Percentiles rank a stretch among this genome's conserved stretches.
phyloP scores from a whole-genome alignment of 1,140 invertebrate genomes.

The Trachymyrmex septentrionalis region DNA sequence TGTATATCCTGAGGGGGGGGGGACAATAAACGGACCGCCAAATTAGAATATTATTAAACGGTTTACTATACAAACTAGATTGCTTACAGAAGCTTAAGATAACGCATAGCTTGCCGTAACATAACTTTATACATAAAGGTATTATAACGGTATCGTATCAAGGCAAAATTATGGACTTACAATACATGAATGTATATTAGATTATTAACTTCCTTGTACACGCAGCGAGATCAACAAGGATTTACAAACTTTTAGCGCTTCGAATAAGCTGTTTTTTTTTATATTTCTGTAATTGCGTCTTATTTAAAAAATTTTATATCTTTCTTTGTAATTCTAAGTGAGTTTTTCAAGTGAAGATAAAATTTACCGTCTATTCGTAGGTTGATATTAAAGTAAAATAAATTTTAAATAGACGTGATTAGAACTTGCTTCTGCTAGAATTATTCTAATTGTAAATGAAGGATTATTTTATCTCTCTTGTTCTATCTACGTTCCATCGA shows the following conservation, averaged over 20 bases:
- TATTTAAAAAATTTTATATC: neutral
- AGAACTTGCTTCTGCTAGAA: neutral
- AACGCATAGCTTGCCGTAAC: conserved; percentile 11
- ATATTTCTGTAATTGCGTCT: neutral
- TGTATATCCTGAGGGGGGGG: too few relatives aligned
- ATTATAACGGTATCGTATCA: neutral
- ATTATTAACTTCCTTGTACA: conserved; percentile 17
- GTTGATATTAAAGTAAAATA: conserved; percentile 18
- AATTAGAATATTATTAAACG: conserved; percentile 27
- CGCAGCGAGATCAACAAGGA: conserved; percentile 7
- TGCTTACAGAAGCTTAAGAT: conserved; percentile 36
- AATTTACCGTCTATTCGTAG: neutral
- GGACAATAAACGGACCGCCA: neutral
- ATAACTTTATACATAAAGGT: conserved; percentile 36
- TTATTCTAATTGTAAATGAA: neutral
- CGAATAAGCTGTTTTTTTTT: too few relatives aligned
- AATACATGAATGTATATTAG: conserved; percentile 47
- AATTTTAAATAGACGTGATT: neutral
- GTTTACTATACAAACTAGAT: conserved; percentile 26
- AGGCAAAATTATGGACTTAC: conserved; percentile 25
- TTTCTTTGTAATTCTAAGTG: conserved; percentile 1
- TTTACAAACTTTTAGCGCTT: conserved; percentile 1
- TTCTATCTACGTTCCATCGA: neutral
- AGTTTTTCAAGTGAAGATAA: neutral
- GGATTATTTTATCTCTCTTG: neutral